Percentiles rank a stretch among this genome's conserved stretches.
These are phyloP conservation scores for Drosophila sucinea DNA, from an alignment of 1,140 invertebrate genomes.

Conservation along the genomic window DNA sequence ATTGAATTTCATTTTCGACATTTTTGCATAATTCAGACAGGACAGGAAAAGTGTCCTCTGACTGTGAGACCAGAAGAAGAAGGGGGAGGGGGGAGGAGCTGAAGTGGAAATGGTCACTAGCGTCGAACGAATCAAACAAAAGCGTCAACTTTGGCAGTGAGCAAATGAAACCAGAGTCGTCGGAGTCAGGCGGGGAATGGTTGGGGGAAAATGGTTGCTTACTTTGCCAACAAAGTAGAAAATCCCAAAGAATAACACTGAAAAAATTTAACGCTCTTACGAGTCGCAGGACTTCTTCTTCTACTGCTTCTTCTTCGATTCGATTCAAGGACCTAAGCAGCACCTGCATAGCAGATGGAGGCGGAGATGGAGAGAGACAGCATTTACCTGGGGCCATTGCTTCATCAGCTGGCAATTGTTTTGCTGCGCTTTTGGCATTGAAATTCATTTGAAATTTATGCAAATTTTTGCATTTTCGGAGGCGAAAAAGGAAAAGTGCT, in stretches of 20 bases:
- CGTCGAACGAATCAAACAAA: constrained; percentile 70
- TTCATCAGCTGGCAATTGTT: constrained; percentile 76
- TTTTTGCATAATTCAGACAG: constrained; percentile 74
- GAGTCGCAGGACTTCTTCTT: constrained; percentile 26
- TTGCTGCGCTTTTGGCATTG: constrained; percentile 76
- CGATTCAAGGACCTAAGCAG: not conserved
- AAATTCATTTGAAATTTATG: constrained; percentile 76
- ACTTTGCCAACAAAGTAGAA: constrained; percentile 82
- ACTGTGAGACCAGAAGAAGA: not conserved
- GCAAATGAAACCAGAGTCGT: constrained; percentile 66
- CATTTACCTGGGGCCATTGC: constrained; percentile 29
- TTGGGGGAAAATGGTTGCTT: constrained; percentile 45
- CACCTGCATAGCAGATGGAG: not conserved
- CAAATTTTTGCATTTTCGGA: constrained; percentile 43
- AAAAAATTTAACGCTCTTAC: constrained; percentile 68
- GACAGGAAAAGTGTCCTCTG: constrained; percentile 41
- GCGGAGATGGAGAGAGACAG: not conserved
- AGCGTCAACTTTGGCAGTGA: constrained; percentile 73
- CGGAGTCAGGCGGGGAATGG: constrained; percentile 18
- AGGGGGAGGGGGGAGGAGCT: not conserved
- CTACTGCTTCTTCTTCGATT: not conserved
- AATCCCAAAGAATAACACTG: constrained; percentile 81
- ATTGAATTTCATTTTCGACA: constrained; percentile 79
- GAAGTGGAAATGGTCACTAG: constrained; percentile 43
- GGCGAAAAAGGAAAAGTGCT: constrained; percentile 18